Evolutionary conservation across 1,140 invertebrate genomes (phyloP), one percentile per base, ranked within the genome.

Genomic region (Stegodyphus dumicola): DNA sequence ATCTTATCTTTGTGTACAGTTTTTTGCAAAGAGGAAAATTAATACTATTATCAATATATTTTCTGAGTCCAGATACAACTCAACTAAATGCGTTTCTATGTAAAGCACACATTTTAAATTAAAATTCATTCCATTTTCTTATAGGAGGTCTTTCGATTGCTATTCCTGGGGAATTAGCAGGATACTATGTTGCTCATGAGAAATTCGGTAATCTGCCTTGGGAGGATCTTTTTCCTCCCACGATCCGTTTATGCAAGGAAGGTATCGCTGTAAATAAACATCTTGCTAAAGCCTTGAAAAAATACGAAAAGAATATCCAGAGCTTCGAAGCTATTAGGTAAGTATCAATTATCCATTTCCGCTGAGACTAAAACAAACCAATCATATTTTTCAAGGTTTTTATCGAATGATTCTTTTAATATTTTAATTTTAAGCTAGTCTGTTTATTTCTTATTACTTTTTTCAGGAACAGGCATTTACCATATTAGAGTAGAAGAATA

Each of bases 111-210:
- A 60, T 15, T 11, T 60, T 11, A 10, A 11, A 15, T 4, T 10
- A 11, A 60, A 60, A 4, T 15, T 15, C 56, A 11, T 60, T 60
- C 10, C 56, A 60, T 15, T 60, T 15, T 0, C 9, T 9, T 64
- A 17, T 70, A 88, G 88, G 88, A 9, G 83, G 78, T 10, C 64
- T 86, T 33, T n/a, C 88, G 9, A 81, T 91, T 17, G 91, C 89
- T 7, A 90, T 92, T 0, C 91, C 91, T 11, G 91, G 90, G 52
- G 90, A 91, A 85, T 76, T 92, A 15, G 86, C 86, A 18, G 91
- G 91, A 6, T 90, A 90, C 79, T 88, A 89, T 87, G 54, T 85
- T 56, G 89, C 90, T 9, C 90, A 91, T 76, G 51, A 65, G 2
- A 13, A 56, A 15, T 89, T 88, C 81, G 91, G 91, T 6, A 84